These are phyloP conservation scores for Climacteris rufus DNA, from an alignment of 2,113 vertebrate species.

Conservation along the genomic window DNA sequence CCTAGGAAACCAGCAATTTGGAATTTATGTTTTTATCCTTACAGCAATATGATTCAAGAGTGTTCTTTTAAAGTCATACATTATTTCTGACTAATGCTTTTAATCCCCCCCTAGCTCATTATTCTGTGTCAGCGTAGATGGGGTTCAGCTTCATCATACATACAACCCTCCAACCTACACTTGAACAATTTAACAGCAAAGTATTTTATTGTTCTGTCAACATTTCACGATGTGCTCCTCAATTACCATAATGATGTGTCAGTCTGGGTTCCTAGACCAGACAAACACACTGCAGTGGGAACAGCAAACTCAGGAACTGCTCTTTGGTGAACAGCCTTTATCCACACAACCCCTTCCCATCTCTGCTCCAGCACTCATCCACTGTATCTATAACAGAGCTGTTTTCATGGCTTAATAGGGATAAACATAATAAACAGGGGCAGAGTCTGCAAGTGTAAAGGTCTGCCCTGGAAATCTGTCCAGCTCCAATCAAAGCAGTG, in stretches of 20 bases:
- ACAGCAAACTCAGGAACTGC: background rate
- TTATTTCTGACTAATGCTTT: constrained; percentile 30
- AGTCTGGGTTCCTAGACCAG: background rate
- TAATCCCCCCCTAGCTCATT: background rate
- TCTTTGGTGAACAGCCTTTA: background rate
- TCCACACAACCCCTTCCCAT: background rate
- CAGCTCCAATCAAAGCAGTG: background rate
- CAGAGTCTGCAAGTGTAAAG: background rate
- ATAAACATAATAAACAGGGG: background rate
- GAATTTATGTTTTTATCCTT: background rate
- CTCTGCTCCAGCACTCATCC: background rate
- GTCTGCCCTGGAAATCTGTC: background rate
- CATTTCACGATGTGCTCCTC: background rate
- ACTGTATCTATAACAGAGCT: background rate
- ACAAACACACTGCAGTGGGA: background rate
- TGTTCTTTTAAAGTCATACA: background rate
- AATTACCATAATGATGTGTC: background rate
- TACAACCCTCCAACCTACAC: background rate
- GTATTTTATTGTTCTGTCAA: constrained; percentile 25
- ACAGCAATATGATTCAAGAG: background rate
- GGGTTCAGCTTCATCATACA: background rate
- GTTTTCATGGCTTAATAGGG: background rate
- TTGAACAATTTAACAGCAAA: background rate
- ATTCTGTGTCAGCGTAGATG: background rate
- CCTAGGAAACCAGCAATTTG: background rate